Evolutionary conservation across 2,888 invertebrate species (phyloP).

Genomic region (Myopa tessellatipennis): DNA sequence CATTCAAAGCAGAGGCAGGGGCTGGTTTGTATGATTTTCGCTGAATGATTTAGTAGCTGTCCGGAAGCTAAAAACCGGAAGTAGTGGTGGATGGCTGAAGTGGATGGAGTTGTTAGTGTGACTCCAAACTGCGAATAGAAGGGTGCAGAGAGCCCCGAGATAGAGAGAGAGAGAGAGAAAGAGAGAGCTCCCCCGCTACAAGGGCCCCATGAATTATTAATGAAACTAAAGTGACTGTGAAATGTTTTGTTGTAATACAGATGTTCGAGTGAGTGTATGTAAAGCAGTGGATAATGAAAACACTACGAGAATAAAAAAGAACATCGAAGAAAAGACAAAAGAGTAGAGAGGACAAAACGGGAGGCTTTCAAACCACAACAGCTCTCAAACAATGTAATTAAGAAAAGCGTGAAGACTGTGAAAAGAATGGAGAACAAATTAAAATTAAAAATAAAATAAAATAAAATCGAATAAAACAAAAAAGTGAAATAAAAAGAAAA

Average conservation of each 20-base stretch:
- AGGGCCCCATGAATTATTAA: conserved; percentile 21
- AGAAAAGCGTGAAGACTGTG: no score
- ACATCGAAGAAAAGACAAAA: no score
- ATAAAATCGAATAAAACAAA: no score
- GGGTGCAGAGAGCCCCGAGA: background rate
- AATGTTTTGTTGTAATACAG: conserved; percentile 15
- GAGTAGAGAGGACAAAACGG: no score
- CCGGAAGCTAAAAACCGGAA: conserved; percentile 26
- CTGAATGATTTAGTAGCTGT: conserved; percentile 33
- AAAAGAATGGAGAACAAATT: no score
- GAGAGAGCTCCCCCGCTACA: background rate
- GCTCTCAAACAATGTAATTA: no score
- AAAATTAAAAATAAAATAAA: no score
- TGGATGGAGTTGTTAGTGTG: background rate
- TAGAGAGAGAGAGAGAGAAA: no score
- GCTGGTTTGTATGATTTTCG: background rate
- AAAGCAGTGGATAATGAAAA: background rate
- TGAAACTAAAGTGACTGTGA: conserved; percentile 27
- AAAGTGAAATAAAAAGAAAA: no score
- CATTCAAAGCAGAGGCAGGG: background rate
- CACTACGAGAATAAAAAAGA: background rate
- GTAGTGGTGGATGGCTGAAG: conserved; percentile 8
- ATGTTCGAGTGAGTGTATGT: background rate
- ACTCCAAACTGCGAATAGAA: background rate
- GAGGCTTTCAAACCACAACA: no score